These are phyloP conservation scores for Protonemura montana DNA, from an alignment of 2,888 invertebrate species.

Conservation along the genomic window DNA sequence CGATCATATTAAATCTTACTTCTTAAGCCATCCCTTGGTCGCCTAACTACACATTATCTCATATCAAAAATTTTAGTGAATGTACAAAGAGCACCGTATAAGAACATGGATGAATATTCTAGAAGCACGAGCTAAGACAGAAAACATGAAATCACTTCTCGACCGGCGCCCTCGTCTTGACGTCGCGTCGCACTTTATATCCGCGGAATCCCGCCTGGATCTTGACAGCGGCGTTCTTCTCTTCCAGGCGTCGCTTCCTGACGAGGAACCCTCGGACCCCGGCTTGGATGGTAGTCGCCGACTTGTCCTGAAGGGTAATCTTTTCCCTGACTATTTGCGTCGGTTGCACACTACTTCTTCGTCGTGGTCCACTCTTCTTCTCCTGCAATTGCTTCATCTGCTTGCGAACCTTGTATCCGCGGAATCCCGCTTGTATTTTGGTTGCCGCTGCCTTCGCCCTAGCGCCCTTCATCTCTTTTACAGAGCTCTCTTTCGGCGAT, in stretches of 20 bases:
- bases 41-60: conserved; percentile 8
- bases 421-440: conserved; percentile 66
- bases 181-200: conserved; percentile 59
- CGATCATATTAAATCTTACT: neutral
- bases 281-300: conserved; percentile 72
- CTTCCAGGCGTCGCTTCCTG: conserved; percentile 61
- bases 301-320: conserved; percentile 54
- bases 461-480: conserved; percentile 56
- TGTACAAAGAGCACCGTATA: conserved; percentile 25
- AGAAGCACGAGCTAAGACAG: conserved; percentile 22
- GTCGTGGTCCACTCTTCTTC: conserved; percentile 40
- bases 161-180: conserved; percentile 55
- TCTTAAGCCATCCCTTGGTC: neutral
- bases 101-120: neutral
- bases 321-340: conserved; percentile 46
- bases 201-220: conserved; percentile 61
- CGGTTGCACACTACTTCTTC: conserved; percentile 39
- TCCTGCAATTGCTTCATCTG: conserved; percentile 40
- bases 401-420: conserved; percentile 60
- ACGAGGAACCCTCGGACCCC: conserved; percentile 74
- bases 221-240: conserved; percentile 59
- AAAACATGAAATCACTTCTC: conserved; percentile 42
- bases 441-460: conserved; percentile 62
- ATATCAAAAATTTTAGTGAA: conserved; percentile 30
- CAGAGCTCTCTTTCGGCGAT: conserved; percentile 36